phyloP scores from a whole-genome alignment of 2,113 vertebrate genomes.

The Cynoglossus semilaevis region DNA sequence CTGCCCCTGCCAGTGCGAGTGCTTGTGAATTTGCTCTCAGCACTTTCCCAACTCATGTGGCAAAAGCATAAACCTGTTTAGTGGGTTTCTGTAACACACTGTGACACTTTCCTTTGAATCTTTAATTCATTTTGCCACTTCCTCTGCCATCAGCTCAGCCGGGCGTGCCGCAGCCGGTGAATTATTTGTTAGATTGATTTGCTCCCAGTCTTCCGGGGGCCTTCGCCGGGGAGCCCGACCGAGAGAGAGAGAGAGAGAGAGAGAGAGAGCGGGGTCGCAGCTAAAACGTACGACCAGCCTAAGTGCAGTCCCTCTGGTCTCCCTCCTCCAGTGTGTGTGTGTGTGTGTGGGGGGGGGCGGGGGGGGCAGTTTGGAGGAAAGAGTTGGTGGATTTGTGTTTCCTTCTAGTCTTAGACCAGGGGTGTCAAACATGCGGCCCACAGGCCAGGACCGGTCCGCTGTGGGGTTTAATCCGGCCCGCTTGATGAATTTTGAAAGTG shows the following conservation, averaged over 20 bases:
- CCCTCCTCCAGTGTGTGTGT: conserved; percentile 32
- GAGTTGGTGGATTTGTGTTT: no score
- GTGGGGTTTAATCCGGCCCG: no score
- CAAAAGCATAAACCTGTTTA: conserved; percentile 79
- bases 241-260: no score
- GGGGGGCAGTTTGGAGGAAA: conserved; percentile 18
- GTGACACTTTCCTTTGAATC: conserved; percentile 89
- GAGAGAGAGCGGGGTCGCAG: no score
- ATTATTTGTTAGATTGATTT: conserved; percentile 87
- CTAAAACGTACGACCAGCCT: conserved; percentile 75
- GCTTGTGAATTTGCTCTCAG: conserved; percentile 79
- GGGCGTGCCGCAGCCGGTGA: conserved; percentile 81
- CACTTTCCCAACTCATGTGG: conserved; percentile 76
- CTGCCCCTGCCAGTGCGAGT: conserved; percentile 60
- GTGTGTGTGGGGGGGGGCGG: conserved; percentile 24
- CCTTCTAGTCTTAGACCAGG: no score
- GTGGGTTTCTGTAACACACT: conserved; percentile 83
- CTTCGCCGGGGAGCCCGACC: conserved; percentile 36
- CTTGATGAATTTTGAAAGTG: no score
- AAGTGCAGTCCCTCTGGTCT: conserved; percentile 61
- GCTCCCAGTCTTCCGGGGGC: conserved; percentile 68
- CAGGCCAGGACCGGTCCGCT: no score
- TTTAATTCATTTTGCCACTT: conserved; percentile 91
- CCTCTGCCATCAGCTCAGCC: conserved; percentile 84
- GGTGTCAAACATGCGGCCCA: no score